Evolutionary conservation across 2,113 vertebrate species (phyloP).

Genomic region (Leptobrachium ailaonicum): DNA sequence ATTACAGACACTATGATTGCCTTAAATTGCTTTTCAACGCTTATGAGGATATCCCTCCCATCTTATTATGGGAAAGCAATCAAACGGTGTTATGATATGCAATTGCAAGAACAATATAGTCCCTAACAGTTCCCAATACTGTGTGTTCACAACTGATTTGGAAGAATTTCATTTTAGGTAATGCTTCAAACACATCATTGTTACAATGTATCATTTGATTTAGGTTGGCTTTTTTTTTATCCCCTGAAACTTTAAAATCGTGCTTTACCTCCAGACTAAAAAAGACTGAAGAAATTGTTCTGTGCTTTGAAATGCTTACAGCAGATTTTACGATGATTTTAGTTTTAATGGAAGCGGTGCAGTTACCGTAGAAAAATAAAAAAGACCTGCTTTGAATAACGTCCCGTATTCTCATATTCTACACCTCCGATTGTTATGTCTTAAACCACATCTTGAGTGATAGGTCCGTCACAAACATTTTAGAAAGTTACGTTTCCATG

Average conservation of each 20-base stretch:
- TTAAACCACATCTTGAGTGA: no score
- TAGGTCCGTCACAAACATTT: no score
- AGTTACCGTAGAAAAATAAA: no score
- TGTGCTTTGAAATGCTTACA: no score
- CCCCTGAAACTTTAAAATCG: neutral
- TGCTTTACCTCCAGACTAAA: neutral
- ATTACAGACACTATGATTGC: slow-evolving; percentile 37
- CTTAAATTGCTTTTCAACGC: slow-evolving; percentile 27
- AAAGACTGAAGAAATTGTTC: no score
- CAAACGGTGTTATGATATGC: slow-evolving; percentile 28
- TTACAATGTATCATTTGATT: neutral
- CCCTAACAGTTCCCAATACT: slow-evolving; percentile 13
- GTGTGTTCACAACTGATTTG: slow-evolving; percentile 6
- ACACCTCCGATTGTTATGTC: no score
- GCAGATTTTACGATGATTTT: no score
- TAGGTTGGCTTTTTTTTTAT: neutral
- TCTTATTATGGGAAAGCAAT: slow-evolving; percentile 41
- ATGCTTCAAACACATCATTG: slow-evolving; percentile 5
- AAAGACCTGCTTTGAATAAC: no score
- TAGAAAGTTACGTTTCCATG: no score
- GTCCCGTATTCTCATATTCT: no score
- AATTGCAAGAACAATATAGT: slow-evolving; percentile 30
- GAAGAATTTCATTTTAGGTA: slow-evolving; percentile 8
- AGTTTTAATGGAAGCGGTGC: no score
- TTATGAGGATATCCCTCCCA: slow-evolving; percentile 34